These are phyloP conservation scores for Crambe crambe DNA, from an alignment of 37 sponge, comb jelly and placozoan species.

Conservation along the genomic window DNA sequence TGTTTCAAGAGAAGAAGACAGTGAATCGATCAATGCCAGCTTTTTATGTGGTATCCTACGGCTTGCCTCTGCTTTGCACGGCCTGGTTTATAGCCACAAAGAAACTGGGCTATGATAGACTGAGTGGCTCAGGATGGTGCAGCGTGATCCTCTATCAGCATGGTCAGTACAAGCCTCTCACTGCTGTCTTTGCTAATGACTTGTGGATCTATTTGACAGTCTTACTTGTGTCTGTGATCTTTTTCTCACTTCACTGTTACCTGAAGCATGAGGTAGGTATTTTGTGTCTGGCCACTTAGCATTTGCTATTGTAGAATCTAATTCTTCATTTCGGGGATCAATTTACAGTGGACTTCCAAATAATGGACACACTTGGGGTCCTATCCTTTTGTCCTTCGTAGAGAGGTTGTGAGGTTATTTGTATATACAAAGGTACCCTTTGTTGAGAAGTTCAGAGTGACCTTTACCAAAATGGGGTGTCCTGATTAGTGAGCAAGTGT, in stretches of 20 bases:
- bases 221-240: slow-evolving; percentile 50
- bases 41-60: slow-evolving; percentile 45
- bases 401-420: neutral
- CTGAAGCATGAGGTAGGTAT: slow-evolving; percentile 19
- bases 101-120: slow-evolving; percentile 17
- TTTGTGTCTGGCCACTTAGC: too few species aligned
- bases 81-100: slow-evolving; percentile 32
- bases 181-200: slow-evolving; percentile 57
- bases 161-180: neutral
- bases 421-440: neutral
- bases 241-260: slow-evolving; percentile 39
- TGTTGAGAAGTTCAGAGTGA: too few species aligned
- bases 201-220: slow-evolving; percentile 68
- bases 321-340: neutral
- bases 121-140: slow-evolving; percentile 76
- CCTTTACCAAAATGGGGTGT: too few species aligned
- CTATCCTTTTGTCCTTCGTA: too few species aligned
- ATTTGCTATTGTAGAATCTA: neutral
- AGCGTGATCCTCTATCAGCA: slow-evolving; percentile 13
- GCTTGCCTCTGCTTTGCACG: slow-evolving; percentile 34
- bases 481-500: too few species aligned
- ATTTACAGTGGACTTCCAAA: neutral
- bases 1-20: neutral
- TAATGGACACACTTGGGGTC: too few species aligned
- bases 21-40: neutral